Conservation (phyloP, 2,797 vertebrate genomes). For the Xerus rutilus region DNA sequence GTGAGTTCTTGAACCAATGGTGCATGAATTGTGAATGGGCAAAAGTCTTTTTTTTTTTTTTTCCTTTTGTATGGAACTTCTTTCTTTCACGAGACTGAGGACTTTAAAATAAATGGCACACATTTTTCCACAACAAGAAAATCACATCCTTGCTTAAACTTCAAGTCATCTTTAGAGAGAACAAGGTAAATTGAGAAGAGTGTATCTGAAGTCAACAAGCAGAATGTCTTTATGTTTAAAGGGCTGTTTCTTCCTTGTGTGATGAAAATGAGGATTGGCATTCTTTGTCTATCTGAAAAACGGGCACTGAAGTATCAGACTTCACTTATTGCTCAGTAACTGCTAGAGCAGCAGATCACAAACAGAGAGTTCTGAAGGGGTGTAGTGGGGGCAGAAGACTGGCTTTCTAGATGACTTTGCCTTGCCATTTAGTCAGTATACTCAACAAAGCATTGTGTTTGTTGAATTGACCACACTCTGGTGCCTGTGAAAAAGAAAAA, state of each 20-base stretch:
- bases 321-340: not conserved
- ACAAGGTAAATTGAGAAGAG: conserved; percentile 14
- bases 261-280: not conserved
- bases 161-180: not conserved
- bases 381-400: not conserved
- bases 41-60: not conserved
- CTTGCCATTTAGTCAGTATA: not conserved
- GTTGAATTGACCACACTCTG: not conserved
- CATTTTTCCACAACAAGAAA: not conserved
- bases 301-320: not conserved
- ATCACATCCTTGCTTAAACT: not conserved
- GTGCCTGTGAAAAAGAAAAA: not conserved
- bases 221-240: not conserved
- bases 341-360: not conserved
- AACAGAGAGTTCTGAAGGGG: not conserved
- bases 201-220: not conserved
- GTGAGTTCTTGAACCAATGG: not conserved
- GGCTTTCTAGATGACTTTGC: not conserved
- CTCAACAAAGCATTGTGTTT: not conserved
- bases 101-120: not conserved
- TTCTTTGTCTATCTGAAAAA: not conserved
- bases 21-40: not conserved
- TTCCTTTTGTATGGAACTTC: not conserved
- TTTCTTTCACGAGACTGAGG: not conserved
- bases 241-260: not conserved